phyloP scores from a whole-genome alignment of 2,113 vertebrate species.

The Ardeotis arabs region DNA sequence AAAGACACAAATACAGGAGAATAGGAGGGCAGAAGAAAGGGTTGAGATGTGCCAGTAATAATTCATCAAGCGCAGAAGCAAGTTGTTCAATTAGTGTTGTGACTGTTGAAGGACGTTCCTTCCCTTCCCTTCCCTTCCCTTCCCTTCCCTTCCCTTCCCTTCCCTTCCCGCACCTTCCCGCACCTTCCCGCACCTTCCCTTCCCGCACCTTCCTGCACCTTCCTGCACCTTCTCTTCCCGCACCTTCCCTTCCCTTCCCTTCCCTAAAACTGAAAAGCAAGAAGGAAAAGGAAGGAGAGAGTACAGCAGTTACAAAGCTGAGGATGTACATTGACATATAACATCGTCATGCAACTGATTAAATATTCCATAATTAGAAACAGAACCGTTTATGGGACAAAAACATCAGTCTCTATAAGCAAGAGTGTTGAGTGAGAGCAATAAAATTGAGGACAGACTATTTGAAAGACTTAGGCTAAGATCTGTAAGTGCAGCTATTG shows the following conservation, averaged over 20 bases:
- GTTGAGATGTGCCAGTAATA: not conserved
- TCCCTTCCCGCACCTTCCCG: too few species aligned
- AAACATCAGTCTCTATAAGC: not conserved
- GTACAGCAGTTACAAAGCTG: not conserved
- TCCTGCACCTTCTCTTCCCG: too few species aligned
- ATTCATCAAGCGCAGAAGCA: not conserved
- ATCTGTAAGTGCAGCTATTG: not conserved
- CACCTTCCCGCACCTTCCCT: too few species aligned
- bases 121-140: not conserved
- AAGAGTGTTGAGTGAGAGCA: not conserved
- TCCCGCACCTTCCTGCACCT: too few species aligned
- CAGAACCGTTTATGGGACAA: not conserved
- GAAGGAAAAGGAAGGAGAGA: not conserved
- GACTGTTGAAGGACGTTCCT: not conserved
- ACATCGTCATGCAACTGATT: not conserved
- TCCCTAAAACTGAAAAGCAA: not conserved
- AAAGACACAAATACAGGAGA: not conserved
- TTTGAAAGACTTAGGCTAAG: not conserved
- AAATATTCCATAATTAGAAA: not conserved
- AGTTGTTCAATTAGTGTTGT: not conserved
- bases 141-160: not conserved
- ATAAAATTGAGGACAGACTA: not conserved
- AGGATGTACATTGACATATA: not conserved
- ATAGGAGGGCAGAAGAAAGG: not conserved
- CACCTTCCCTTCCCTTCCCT: too few species aligned